Percentiles rank a stretch among this genome's conserved stretches.
These are phyloP conservation scores for Cololabis saira DNA, from an alignment of 2,113 vertebrate genomes.

Conservation along the genomic window DNA sequence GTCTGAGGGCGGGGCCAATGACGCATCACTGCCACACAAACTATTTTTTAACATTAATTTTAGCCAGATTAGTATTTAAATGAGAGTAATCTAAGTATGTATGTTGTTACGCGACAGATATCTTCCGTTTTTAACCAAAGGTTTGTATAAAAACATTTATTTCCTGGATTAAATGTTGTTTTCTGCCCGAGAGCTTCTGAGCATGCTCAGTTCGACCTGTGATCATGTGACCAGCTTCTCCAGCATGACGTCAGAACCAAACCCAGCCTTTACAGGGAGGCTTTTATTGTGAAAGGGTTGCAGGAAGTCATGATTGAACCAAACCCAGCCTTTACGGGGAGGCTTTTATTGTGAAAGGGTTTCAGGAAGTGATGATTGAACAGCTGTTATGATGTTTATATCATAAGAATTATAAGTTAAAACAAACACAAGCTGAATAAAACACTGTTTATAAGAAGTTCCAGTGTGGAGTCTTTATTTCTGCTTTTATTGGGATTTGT, in stretches of 20 bases:
- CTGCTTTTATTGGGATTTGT: no score
- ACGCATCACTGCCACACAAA: not conserved
- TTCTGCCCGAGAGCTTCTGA: constrained; percentile 8
- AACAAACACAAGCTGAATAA: not conserved
- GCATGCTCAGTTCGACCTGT: not conserved
- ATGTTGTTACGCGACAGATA: constrained; percentile 63
- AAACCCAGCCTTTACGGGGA: no score
- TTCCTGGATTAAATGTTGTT: constrained; percentile 17
- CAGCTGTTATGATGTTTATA: not conserved
- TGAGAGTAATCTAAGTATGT: constrained; percentile 62
- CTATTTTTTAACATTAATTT: constrained; percentile 55
- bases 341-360: constrained; percentile 11
- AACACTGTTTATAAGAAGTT: not conserved
- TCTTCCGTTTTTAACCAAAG: constrained; percentile 71
- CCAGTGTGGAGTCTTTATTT: no score
- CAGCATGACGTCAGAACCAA: no score
- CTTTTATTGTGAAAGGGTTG: constrained; percentile 9
- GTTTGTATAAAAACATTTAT: constrained; percentile 54
- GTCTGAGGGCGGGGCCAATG: no score
- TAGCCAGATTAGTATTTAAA: constrained; percentile 74
- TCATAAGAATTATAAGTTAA: not conserved
- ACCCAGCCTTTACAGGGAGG: no score
- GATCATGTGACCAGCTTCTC: not conserved
- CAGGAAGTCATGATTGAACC: not conserved
- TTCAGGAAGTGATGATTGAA: not conserved